Conservation (phyloP, 2,113 vertebrate species). For the Paramisgurnus dabryanus region DNA sequence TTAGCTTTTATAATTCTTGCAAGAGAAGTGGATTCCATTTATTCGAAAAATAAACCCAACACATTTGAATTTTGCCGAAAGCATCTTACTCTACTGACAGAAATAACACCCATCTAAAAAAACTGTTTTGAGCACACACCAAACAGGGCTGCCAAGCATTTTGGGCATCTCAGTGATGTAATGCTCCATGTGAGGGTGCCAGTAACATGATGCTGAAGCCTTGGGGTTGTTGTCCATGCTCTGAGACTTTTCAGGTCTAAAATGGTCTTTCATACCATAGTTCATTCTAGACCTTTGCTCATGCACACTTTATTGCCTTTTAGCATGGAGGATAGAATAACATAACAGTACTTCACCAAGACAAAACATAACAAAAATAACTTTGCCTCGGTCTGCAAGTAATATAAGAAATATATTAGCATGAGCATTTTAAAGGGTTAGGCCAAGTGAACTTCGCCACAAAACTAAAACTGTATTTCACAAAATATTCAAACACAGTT, state of each 20-base stretch:
- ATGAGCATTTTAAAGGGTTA: background rate
- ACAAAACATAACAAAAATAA: too few relatives aligned
- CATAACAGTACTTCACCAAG: background rate
- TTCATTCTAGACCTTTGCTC: background rate
- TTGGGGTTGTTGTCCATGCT: constrained; percentile 42
- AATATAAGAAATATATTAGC: background rate
- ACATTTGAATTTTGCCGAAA: constrained; percentile 43
- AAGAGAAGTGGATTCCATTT: background rate
- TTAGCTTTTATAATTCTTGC: background rate
- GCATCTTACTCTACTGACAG: constrained; percentile 48
- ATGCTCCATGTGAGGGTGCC: constrained; percentile 46
- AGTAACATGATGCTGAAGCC: constrained; percentile 48
- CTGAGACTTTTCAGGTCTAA: constrained; percentile 49
- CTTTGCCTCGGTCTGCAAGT: background rate
- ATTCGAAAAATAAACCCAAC: constrained; percentile 10
- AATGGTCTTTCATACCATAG: constrained; percentile 23
- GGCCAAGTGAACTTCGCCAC: too few relatives aligned
- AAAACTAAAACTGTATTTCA: too few relatives aligned
- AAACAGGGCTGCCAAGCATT: constrained; percentile 34
- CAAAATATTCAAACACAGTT: too few relatives aligned
- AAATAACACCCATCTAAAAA: constrained; percentile 56
- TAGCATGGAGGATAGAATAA: constrained; percentile 2
- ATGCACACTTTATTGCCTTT: constrained; percentile 3
- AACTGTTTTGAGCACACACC: constrained; percentile 50
- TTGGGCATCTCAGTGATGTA: constrained; percentile 54